Conservation (phyloP, 2,113 vertebrate species). For the Cephalopterus ornatus region DNA sequence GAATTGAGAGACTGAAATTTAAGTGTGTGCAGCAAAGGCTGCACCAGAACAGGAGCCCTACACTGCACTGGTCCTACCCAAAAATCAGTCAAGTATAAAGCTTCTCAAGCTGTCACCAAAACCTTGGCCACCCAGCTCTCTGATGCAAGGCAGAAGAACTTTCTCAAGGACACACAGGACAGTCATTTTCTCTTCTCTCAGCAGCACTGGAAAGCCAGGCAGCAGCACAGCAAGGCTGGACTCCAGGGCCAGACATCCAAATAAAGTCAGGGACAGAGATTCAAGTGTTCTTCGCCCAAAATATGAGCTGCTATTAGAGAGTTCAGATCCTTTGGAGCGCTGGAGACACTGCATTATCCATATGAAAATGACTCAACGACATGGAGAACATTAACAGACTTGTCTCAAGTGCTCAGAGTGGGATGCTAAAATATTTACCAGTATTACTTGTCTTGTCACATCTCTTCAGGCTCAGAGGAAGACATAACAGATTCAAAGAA, state of each 20-base stretch:
- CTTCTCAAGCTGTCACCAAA: not conserved
- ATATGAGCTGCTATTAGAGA: not conserved
- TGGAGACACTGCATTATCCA: not conserved
- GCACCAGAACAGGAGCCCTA: not conserved
- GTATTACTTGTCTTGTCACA: not conserved
- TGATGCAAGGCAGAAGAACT: not conserved
- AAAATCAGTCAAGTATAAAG: not conserved
- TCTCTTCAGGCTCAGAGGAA: slow-evolving; percentile 10
- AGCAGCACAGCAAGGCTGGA: not conserved
- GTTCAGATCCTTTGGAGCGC: not conserved
- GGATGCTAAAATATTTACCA: not conserved
- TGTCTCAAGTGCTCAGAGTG: not conserved
- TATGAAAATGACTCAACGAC: not conserved
- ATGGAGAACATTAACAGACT: not conserved
- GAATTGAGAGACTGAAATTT: not conserved
- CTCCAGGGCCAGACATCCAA: not conserved
- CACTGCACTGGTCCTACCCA: not conserved
- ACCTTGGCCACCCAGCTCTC: not conserved
- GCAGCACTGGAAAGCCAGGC: not conserved
- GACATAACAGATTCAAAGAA: not conserved
- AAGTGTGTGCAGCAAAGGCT: not conserved
- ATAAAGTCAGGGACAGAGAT: not conserved
- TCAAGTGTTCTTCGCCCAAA: not conserved
- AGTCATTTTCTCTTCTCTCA: not conserved
- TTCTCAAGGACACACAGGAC: not conserved